Base-by-base conservation (phyloP, 1,140 invertebrate species). In the Caenorhabditis remanei region DNA sequence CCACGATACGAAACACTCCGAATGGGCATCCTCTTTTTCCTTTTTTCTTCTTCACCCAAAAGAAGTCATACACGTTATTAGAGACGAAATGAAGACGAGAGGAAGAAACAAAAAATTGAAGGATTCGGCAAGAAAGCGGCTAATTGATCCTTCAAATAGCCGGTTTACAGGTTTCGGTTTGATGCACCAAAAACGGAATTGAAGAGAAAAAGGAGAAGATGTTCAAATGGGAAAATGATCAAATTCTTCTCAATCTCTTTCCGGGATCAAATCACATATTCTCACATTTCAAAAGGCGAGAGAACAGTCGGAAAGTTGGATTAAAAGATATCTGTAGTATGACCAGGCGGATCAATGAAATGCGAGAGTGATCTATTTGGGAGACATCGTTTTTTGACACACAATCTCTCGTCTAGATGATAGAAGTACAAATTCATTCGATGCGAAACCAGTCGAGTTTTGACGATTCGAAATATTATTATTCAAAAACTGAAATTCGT, bases 61-160 rank as follows among this genome's bases (percentile, higher is more conserved):
- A 14, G 16, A 21, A 61, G 58, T 71, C 65, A 41, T 71, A 79
- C 65, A 32, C 63, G 9, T 65, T 65, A 32, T 71, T 79, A 79
- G 19, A 79, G n/a, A 50, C 46, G 24, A 43, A 8, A 50, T 11
- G 46, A 63, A 32, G 61, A 63, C 9, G 32, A 63, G 24, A 24
- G 32, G 24, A 63, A 50, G 41, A 24, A 32, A 71, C 40, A 71
- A 71, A 71, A 71, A 71, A 71, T 71, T 50, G 71, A 79, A 79
- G 71, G 46, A 79, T 79, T 79, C 65, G 24, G 46, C 71, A 50
- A 79, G 71, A 50, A 79, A 71, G 65, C 46, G 71, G 71, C 71
- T 79, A 79, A 79, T 79, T 79, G 71, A 79, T 50, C 32, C 71
- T 79, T 79, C 46, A 79, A 79, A 50, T 41, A 50, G 71, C 71